Evolutionary conservation across 2,888 invertebrate genomes (phyloP).

Genomic region (Zaprionus bogoriensis): DNA sequence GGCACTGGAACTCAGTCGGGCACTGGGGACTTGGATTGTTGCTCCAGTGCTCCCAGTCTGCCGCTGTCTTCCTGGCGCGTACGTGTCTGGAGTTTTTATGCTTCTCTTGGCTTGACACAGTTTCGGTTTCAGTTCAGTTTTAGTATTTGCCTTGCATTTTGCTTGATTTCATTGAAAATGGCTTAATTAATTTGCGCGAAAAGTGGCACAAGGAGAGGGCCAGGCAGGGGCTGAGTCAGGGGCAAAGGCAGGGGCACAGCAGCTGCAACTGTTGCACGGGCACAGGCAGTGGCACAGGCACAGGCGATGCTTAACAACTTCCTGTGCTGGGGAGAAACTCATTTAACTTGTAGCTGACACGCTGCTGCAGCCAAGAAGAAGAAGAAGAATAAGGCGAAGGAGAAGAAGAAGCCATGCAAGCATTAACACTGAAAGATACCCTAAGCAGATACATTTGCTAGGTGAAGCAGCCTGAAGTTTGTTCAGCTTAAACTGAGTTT

Average conservation of each 20-base stretch:
- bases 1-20: background rate
- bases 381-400: too few relatives aligned
- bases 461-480: too few relatives aligned
- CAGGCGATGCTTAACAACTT: slow-evolving; percentile 51
- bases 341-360: slow-evolving; percentile 72
- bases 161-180: slow-evolving; percentile 79
- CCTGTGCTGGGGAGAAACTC: slow-evolving; percentile 57
- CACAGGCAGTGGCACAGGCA: slow-evolving; percentile 1
- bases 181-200: slow-evolving; percentile 79
- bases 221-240: background rate
- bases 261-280: slow-evolving; percentile 22
- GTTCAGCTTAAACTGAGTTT: too few relatives aligned
- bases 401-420: slow-evolving; percentile 35
- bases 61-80: slow-evolving; percentile 65
- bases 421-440: background rate
- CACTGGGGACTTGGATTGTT: too few relatives aligned
- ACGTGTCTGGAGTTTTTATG: slow-evolving; percentile 69
- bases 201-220: slow-evolving; percentile 60
- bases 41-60: background rate
- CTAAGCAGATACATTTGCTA: too few relatives aligned
- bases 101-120: slow-evolving; percentile 45
- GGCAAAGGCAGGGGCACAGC: background rate
- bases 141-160: slow-evolving; percentile 36
- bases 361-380: too few relatives aligned
- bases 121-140: slow-evolving; percentile 41